Percentiles rank a stretch among this genome's conserved stretches.
Evolutionary conservation across 2,888 invertebrate species (phyloP).

Genomic region (Horisme vitalbata): DNA sequence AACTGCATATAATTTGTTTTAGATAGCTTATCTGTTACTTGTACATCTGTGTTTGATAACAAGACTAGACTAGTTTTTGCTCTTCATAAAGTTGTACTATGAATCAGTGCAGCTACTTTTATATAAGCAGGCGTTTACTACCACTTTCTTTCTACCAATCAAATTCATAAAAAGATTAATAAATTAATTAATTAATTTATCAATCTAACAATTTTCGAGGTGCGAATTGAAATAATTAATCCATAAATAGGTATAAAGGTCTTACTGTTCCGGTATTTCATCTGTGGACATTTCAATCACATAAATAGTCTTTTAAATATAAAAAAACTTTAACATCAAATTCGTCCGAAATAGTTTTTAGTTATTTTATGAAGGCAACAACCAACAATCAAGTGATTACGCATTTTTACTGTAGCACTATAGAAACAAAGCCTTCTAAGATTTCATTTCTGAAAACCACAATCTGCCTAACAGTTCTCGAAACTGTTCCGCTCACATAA

Average conservation of each 20-base stretch:
- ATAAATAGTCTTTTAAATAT: too few relatives aligned
- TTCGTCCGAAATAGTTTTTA: too few relatives aligned
- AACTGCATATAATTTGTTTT: constrained; percentile 47
- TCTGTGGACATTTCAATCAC: too few relatives aligned
- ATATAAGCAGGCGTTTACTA: not conserved
- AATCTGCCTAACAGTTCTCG: constrained; percentile 22
- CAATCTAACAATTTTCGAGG: too few relatives aligned
- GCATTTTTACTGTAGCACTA: not conserved
- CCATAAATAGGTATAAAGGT: too few relatives aligned
- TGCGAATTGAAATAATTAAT: too few relatives aligned
- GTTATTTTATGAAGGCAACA: not conserved
- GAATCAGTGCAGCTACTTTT: too few relatives aligned
- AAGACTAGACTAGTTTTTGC: not conserved
- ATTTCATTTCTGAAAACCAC: constrained; percentile 21
- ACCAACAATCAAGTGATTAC: not conserved
- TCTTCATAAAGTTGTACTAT: not conserved
- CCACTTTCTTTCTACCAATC: not conserved
- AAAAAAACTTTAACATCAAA: too few relatives aligned
- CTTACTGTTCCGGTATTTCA: too few relatives aligned
- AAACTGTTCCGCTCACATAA: constrained; percentile 28
- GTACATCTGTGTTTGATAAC: not conserved
- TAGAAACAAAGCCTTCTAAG: constrained; percentile 8
- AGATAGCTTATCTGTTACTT: constrained; percentile 46
- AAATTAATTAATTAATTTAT: too few relatives aligned
- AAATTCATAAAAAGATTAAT: too few relatives aligned